Conservation (phyloP, 2,113 vertebrate genomes). For the Petromus typicus region DNA sequence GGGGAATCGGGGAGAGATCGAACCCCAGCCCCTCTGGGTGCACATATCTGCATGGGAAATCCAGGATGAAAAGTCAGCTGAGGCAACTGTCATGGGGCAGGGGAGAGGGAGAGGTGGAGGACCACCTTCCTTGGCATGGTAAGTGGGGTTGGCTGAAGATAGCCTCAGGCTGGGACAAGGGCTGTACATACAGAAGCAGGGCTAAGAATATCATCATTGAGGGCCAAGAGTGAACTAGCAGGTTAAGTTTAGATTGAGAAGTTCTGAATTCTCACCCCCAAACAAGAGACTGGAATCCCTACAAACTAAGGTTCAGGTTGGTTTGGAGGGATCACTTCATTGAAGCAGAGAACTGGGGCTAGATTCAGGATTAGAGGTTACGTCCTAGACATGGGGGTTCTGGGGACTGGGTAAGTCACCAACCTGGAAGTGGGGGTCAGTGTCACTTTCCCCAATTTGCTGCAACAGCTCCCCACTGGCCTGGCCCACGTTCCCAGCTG, state of each 20-base stretch:
- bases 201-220: neutral
- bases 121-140: neutral
- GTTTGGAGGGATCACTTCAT: slow-evolving; percentile 49
- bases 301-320: slow-evolving; percentile 4
- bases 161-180: neutral
- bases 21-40: slow-evolving; percentile 85
- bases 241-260: slow-evolving; percentile 4
- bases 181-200: neutral
- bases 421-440: slow-evolving; percentile 97
- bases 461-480: slow-evolving; percentile 96
- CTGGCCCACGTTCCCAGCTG: slow-evolving; percentile 97
- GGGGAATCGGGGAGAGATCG: slow-evolving; percentile 83
- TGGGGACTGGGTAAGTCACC: slow-evolving; percentile 53
- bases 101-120: slow-evolving; percentile 31
- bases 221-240: neutral
- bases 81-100: slow-evolving; percentile 20
- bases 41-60: slow-evolving; percentile 88
- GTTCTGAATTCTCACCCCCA: slow-evolving; percentile 42
- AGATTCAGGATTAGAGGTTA: slow-evolving; percentile 64
- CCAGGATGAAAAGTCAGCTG: slow-evolving; percentile 82
- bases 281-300: neutral
- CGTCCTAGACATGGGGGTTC: neutral
- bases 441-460: slow-evolving; percentile 96
- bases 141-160: neutral
- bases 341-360: slow-evolving; percentile 4